Conservation (phyloP, 2,888 invertebrate genomes). For the Listrodromus nycthemerus region DNA sequence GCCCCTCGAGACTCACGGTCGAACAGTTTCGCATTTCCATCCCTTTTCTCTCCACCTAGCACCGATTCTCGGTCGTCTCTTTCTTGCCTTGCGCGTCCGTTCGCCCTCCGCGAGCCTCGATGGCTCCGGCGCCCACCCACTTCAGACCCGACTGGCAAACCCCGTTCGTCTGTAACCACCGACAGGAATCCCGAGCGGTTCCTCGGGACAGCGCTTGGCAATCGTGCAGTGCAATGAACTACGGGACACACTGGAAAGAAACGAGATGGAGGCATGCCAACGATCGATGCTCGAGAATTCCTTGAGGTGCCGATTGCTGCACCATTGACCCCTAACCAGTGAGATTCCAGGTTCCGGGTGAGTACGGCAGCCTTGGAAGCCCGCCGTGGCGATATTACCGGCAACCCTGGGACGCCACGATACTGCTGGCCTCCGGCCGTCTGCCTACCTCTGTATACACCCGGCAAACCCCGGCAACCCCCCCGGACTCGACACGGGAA, state of each 20-base stretch:
- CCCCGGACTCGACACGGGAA: conserved; percentile 63
- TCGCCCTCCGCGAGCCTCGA: conserved; percentile 43
- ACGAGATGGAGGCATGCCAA: conserved; percentile 7
- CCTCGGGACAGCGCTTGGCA: conserved; percentile 7
- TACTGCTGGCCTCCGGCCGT: conserved; percentile 31
- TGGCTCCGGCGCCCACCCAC: conserved; percentile 11
- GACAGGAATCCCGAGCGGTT: neutral
- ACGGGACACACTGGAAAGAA: neutral
- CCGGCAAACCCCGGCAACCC: conserved; percentile 27
- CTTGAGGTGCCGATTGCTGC: conserved; percentile 25
- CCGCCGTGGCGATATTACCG: conserved; percentile 26
- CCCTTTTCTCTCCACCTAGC: conserved; percentile 44
- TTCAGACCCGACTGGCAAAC: conserved; percentile 17
- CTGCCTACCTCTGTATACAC: conserved; percentile 3
- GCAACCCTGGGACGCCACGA: conserved; percentile 23
- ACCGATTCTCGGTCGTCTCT: conserved; percentile 34
- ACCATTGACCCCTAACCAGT: neutral
- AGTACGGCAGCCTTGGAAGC: neutral
- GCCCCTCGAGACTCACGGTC: conserved; percentile 51
- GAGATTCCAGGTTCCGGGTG: neutral
- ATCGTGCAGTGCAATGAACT: neutral
- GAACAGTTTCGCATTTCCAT: conserved; percentile 58
- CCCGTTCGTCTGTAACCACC: neutral
- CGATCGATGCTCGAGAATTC: neutral
- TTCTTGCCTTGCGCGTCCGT: conserved; percentile 48